A percentile compares a stretch with the other conserved stretches of the same genome.
These are phyloP conservation scores for Melikaiella ostensackeni DNA, from an alignment of 2,888 invertebrate genomes.

Conservation along the genomic window DNA sequence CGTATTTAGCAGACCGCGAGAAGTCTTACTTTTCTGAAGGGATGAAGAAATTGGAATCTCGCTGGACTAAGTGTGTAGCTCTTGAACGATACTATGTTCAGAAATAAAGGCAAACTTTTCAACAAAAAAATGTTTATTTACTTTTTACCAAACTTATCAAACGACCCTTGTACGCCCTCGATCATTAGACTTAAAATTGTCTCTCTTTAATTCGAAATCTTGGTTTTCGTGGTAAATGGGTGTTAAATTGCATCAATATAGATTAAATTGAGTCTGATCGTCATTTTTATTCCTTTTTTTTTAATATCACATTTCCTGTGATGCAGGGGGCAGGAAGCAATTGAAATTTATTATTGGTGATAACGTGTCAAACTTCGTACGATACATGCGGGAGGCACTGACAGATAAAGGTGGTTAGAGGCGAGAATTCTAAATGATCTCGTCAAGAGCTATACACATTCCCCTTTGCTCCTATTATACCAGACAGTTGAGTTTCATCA, in stretches of 20 bases:
- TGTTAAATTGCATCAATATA: background rate
- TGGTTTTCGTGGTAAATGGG: background rate
- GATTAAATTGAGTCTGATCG: background rate
- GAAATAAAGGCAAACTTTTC: no score
- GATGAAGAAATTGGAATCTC: no score
- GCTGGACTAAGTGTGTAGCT: no score
- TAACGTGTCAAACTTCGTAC: conserved; percentile 32
- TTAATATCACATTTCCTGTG: conserved; percentile 30
- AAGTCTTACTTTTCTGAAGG: no score
- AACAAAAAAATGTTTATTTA: no score
- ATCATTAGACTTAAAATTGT: background rate
- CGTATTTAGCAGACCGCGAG: no score
- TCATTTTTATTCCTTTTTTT: background rate
- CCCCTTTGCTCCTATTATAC: conserved; percentile 36
- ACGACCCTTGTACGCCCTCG: no score
- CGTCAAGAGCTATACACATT: conserved; percentile 5
- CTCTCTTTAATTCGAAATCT: background rate
- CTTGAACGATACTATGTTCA: no score
- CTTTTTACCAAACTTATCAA: no score
- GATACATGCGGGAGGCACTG: conserved; percentile 11
- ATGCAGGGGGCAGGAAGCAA: conserved; percentile 28
- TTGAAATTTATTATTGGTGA: conserved; percentile 37
- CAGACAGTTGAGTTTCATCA: conserved; percentile 30
- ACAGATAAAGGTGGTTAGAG: conserved; percentile 24
- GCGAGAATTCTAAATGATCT: conserved; percentile 28